Base-by-base conservation (phyloP, 2,797 vertebrate genomes). In the Poeciliopsis presidionis region DNA sequence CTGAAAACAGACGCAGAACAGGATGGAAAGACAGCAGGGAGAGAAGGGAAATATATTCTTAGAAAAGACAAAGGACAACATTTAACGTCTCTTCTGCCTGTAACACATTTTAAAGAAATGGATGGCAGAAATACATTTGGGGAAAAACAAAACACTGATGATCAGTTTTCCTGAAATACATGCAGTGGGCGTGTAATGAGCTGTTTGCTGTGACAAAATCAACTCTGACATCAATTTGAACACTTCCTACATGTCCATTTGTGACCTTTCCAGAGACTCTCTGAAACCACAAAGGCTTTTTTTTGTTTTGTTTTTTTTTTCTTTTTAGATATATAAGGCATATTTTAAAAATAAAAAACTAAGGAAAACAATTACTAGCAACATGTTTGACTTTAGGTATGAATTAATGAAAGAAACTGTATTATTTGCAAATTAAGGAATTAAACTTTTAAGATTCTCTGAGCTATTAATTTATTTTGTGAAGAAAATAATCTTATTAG, bases 21-120 rank as follows among this genome's bases (percentile, higher is more conserved):
- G 84, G 88, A 88, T 76, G 81, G 76, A 80, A 81, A 63, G 83
- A 87, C 87, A 90, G 83, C 83, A 74, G 83, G 83, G 65, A 81
- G 82, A 7, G 76, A 87, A 47, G 74, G 84, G 84, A 91, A 87
- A 81, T 77, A 57, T 81, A 75, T 75, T 20, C 63, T 85, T 76
- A 59, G 53, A 13, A 13, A 70, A 81, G 4, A 59, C 28, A 80
- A 73, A 72, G 83, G 74, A 78, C 1, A 30, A 73, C 43, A 47
- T 80, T 83, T 74, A 77, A 80, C 80, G 61, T 9, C 11, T 46
- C 12, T 75, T 36, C 63, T 78, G 59, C 22, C 65, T 49, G 45
- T 46, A 74, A 75, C 36, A 39, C n/a, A 74, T 18, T 73, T 33
- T 61, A 41, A 83, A 72, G 16, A 46, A 39, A 81, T 72, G 74